Conservation (phyloP, 2,888 invertebrate genomes). For the Meteorus colon region DNA sequence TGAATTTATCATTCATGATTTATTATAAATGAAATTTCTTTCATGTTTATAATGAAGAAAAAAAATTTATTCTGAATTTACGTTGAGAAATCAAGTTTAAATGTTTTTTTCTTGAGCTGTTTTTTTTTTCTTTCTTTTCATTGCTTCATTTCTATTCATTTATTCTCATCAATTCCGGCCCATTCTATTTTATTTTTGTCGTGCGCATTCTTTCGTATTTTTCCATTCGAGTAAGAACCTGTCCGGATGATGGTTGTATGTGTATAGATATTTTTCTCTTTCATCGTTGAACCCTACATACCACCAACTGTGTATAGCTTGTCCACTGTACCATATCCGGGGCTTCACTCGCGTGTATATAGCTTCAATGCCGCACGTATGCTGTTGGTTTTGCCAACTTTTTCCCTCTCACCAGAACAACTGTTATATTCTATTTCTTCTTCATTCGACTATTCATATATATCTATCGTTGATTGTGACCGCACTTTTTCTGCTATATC, state of each 20-base stretch:
- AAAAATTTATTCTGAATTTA: not conserved
- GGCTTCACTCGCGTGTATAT: not conserved
- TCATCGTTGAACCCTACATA: not conserved
- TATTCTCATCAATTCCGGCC: not conserved
- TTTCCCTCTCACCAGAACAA: conserved; percentile 19
- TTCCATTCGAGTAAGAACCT: not conserved
- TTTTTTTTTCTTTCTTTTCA: no score
- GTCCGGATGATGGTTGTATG: conserved; percentile 17
- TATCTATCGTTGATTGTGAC: conserved; percentile 61
- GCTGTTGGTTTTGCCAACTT: conserved; percentile 29
- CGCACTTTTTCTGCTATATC: conserved; percentile 56
- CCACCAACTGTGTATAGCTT: not conserved
- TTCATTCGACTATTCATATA: conserved; percentile 16
- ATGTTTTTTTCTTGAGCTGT: not conserved
- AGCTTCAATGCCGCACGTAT: conserved; percentile 2
- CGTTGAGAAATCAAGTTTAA: not conserved
- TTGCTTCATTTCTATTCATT: conserved; percentile 20
- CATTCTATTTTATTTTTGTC: conserved; percentile 3
- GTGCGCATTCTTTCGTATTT: not conserved
- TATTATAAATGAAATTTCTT: not conserved
- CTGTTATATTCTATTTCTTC: conserved; percentile 8
- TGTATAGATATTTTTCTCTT: conserved; percentile 6
- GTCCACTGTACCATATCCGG: conserved; percentile 22
- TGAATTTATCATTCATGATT: not conserved
- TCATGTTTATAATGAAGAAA: no score